Percentiles rank a stretch among this genome's conserved stretches.
phyloP scores from a whole-genome alignment of 2,888 invertebrate species.

The Lacanobia oleracea region DNA sequence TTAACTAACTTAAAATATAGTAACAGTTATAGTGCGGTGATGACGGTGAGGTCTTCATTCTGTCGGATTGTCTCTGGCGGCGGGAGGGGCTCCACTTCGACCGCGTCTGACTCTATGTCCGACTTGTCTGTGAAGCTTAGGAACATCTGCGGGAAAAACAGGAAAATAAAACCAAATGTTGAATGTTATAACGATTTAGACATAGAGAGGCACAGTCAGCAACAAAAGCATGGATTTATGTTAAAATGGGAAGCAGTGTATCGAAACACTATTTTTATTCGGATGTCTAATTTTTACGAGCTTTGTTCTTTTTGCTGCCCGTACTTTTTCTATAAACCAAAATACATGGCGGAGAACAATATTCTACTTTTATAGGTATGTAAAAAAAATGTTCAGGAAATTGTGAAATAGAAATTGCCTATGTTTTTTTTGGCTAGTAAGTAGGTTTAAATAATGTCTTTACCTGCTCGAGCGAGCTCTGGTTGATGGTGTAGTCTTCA shows the following conservation, averaged over 20 bases:
- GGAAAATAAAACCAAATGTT: background rate
- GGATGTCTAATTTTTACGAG: too few relatives aligned
- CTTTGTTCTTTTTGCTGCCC: too few relatives aligned
- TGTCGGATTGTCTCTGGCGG: slow-evolving; percentile 37
- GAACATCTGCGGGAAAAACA: slow-evolving; percentile 81
- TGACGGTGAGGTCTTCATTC: slow-evolving; percentile 62
- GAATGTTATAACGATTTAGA: background rate
- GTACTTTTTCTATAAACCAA: too few relatives aligned
- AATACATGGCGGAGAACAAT: too few relatives aligned
- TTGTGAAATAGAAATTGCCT: too few relatives aligned
- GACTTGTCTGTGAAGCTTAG: slow-evolving; percentile 78
- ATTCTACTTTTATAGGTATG: too few relatives aligned
- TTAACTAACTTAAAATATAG: background rate
- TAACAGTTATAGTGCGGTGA: slow-evolving; percentile 74
- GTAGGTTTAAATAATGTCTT: background rate
- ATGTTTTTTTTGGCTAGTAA: too few relatives aligned
- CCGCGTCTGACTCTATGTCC: slow-evolving; percentile 62
- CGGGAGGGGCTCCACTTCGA: slow-evolving; percentile 68
- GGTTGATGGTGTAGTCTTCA: slow-evolving; percentile 90
- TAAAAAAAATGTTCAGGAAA: too few relatives aligned
- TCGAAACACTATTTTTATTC: too few relatives aligned
- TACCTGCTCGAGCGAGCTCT: slow-evolving; percentile 91
- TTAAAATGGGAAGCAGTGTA: too few relatives aligned
- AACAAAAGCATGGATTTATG: too few relatives aligned
- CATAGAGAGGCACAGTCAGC: background rate